phyloP scores from a whole-genome alignment of 2,113 vertebrate species.

The Axis porcinus region DNA sequence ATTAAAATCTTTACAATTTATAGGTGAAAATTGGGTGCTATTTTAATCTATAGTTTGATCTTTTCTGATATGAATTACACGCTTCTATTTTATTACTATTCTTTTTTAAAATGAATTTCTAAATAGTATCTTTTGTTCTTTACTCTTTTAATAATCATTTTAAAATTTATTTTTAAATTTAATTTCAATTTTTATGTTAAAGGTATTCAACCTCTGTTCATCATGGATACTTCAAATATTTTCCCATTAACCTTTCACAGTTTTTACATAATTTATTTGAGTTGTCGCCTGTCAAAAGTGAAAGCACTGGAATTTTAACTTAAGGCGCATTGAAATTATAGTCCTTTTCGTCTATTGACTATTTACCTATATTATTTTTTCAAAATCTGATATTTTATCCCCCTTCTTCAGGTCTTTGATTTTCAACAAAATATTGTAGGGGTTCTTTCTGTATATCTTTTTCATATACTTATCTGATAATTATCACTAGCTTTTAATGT shows the following conservation, averaged over 20 bases:
- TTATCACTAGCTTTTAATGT: background rate
- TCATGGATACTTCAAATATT: background rate
- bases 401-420: background rate
- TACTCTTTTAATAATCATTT: background rate
- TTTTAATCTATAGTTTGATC: background rate
- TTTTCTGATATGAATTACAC: background rate
- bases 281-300: background rate
- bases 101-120: background rate
- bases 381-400: background rate
- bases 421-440: background rate
- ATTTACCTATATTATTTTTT: background rate
- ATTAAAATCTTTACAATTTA: background rate
- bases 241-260: background rate
- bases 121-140: background rate
- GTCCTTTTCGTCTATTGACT: background rate
- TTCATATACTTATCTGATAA: background rate
- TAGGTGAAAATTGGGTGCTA: background rate
- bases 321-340: background rate
- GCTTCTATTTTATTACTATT: background rate
- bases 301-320: background rate
- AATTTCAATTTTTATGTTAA: background rate
- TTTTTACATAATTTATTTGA: background rate
- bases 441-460: background rate
- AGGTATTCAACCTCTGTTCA: background rate
- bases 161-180: background rate